These are phyloP conservation scores for Rana temporaria DNA, from an alignment of 2,113 vertebrate species.

Conservation along the genomic window DNA sequence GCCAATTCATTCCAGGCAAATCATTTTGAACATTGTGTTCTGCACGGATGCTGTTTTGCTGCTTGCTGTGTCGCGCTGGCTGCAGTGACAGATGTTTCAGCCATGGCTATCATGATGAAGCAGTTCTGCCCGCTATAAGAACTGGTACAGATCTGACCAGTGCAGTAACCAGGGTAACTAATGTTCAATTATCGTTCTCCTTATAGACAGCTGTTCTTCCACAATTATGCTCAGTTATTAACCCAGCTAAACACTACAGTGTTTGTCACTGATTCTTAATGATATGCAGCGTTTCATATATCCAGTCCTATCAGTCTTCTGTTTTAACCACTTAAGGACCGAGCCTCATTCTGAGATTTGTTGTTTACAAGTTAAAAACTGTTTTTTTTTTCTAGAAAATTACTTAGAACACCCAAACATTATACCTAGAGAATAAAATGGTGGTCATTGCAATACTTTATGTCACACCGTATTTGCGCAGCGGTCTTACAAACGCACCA, in stretches of 20 bases:
- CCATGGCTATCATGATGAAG: constrained; percentile 18
- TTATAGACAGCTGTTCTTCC: constrained; percentile 35
- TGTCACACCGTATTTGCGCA: too few species aligned
- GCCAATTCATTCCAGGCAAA: neutral
- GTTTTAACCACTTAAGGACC: too few species aligned
- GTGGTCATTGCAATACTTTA: too few species aligned
- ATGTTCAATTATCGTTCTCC: constrained; percentile 44
- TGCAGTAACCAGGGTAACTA: constrained; percentile 50
- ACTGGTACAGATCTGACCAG: constrained; percentile 15
- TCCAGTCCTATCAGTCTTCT: too few species aligned
- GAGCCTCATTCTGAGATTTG: too few species aligned
- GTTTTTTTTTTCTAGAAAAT: too few species aligned
- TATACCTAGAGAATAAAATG: too few species aligned
- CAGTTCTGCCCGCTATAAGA: constrained; percentile 18
- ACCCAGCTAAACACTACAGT: neutral
- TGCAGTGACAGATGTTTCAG: constrained; percentile 20
- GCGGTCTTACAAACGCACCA: too few species aligned
- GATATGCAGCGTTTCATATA: too few species aligned
- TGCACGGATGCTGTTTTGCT: constrained; percentile 24
- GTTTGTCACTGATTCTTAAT: neutral
- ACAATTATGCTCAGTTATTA: constrained; percentile 38
- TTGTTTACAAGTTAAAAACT: too few species aligned
- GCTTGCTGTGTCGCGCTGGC: neutral
- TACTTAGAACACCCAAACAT: too few species aligned
- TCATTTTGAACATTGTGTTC: constrained; percentile 16